Conservation (phyloP, 2,113 vertebrate species). For the Amblyornis subalaris region DNA sequence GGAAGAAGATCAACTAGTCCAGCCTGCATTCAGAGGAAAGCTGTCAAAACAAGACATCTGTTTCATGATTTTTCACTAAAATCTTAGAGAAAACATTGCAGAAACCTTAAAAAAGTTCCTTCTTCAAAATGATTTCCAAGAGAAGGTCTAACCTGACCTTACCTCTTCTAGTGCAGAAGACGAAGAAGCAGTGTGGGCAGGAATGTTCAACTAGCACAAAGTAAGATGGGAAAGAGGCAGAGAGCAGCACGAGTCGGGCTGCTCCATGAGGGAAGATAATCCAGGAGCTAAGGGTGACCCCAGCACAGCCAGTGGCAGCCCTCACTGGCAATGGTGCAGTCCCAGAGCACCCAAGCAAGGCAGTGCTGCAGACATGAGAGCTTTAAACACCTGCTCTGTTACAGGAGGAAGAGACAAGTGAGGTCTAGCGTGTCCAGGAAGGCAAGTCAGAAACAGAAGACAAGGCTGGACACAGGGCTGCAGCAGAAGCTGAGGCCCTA, state of each 20-base stretch:
- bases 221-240: background rate
- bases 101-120: background rate
- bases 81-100: background rate
- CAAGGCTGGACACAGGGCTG: background rate
- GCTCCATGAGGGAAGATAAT: background rate
- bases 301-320: background rate
- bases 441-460: background rate
- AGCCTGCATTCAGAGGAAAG: background rate
- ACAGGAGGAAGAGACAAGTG: too few species aligned
- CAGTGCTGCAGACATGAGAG: background rate
- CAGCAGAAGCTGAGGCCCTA: background rate
- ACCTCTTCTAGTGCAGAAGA: background rate
- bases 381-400: background rate
- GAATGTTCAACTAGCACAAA: background rate
- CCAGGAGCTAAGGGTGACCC: background rate
- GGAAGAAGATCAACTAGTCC: background rate
- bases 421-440: background rate
- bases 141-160: background rate
- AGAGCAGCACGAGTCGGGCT: background rate
- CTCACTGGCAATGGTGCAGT: background rate
- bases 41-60: background rate
- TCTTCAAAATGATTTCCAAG: background rate
- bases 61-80: background rate
- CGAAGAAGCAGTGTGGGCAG: background rate
- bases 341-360: background rate